A percentile compares a stretch with the other conserved stretches of the same genome.
Evolutionary conservation across 2,888 invertebrate genomes (phyloP).

Genomic region (Cyclophora albipunctata): DNA sequence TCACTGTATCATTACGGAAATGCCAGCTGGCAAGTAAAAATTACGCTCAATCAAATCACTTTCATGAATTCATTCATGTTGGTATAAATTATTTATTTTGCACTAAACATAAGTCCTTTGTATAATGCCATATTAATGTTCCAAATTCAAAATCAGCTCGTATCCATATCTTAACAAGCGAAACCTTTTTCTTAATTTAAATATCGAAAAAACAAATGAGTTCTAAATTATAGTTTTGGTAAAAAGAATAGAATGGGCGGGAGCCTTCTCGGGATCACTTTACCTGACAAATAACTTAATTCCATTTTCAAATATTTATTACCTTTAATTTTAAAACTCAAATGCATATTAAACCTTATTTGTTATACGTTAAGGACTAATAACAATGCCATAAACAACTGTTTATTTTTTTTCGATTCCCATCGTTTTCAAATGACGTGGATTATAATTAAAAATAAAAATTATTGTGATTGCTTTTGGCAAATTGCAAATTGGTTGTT

Average conservation of each 20-base stretch:
- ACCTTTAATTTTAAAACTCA: slow-evolving; percentile 2
- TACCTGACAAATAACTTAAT: slow-evolving; percentile 61
- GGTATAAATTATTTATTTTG: too few relatives aligned
- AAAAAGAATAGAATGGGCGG: slow-evolving; percentile 12
- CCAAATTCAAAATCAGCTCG: background rate
- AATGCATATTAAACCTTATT: background rate
- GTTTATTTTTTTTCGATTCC: slow-evolving; percentile 4
- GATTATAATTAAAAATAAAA: slow-evolving; percentile 62
- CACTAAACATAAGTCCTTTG: too few relatives aligned
- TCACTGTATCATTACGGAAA: too few relatives aligned
- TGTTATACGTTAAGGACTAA: background rate
- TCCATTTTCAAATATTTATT: slow-evolving; percentile 17
- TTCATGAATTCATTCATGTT: too few relatives aligned
- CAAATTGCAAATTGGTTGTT: slow-evolving; percentile 65
- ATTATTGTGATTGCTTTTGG: slow-evolving; percentile 72
- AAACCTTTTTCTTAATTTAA: too few relatives aligned
- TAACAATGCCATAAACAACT: background rate
- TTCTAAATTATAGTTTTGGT: slow-evolving; percentile 12
- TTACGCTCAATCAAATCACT: too few relatives aligned
- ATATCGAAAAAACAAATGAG: slow-evolving; percentile 13
- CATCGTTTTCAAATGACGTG: slow-evolving; percentile 33
- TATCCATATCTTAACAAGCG: background rate
- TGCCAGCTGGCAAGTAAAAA: too few relatives aligned
- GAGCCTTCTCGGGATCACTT: slow-evolving; percentile 34
- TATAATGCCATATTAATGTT: too few relatives aligned